A percentile compares a stretch with the other conserved stretches of the same genome.
phyloP scores from a whole-genome alignment of 2,888 invertebrate species.

The Pterobdella sp. region DNA sequence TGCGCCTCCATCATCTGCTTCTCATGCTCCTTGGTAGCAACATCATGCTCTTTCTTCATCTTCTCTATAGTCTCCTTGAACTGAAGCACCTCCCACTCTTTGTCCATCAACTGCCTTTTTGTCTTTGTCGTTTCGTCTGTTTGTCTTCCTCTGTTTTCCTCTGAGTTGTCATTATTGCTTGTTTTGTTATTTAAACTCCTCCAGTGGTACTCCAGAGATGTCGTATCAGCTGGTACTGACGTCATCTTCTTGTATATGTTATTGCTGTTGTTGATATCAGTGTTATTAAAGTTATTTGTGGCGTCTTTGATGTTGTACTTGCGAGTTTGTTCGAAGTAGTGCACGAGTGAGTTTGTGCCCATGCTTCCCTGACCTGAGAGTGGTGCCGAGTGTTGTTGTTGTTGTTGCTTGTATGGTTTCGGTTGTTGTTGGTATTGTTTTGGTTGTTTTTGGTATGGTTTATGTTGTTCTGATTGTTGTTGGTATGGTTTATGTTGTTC shows the following conservation, averaged over 20 bases:
- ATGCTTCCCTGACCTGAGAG: not conserved
- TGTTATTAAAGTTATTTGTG: not conserved
- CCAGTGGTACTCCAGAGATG: not conserved
- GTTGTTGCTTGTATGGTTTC: not conserved
- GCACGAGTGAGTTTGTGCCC: not conserved
- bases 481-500: not conserved
- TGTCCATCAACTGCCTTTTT: not conserved
- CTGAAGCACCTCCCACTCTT: not conserved
- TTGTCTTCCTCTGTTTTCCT: not conserved
- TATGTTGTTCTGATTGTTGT: not conserved
- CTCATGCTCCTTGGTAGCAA: not conserved
- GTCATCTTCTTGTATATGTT: not conserved
- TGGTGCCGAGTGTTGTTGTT: not conserved
- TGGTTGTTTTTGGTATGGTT: too few relatives aligned
- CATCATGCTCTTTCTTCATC: not conserved
- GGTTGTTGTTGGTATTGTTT: not conserved
- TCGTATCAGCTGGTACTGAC: not conserved
- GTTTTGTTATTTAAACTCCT: not conserved
- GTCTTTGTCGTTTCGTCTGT: not conserved
- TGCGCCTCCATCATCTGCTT: not conserved
- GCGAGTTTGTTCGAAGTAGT: not conserved
- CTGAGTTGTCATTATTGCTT: not conserved
- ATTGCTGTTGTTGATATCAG: not conserved
- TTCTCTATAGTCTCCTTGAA: not conserved
- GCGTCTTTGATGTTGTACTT: not conserved